Conservation (phyloP, 1,140 invertebrate species). For the Drosophila nasuta region DNA sequence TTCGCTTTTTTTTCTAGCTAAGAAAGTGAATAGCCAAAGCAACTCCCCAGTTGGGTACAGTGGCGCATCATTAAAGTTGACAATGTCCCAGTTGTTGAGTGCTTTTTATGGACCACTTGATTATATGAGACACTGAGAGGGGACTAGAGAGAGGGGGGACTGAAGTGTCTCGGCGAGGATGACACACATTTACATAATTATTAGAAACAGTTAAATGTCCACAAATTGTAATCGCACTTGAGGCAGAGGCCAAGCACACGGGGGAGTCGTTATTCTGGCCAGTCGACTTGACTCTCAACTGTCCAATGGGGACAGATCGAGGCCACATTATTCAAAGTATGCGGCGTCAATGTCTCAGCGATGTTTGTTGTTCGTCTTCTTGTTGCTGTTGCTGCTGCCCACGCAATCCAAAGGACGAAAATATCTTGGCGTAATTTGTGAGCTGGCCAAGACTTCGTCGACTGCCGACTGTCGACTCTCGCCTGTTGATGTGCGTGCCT, state of each 20-base stretch:
- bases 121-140: constrained; percentile 57
- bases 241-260: constrained; percentile 55
- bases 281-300: constrained; percentile 16
- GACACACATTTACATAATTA: constrained; percentile 81
- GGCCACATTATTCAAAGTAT: constrained; percentile 66
- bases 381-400: constrained; percentile 36
- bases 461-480: constrained; percentile 64
- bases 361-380: constrained; percentile 2
- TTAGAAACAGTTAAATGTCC: constrained; percentile 83
- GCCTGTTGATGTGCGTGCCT: constrained; percentile 76
- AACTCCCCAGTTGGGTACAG: constrained; percentile 47
- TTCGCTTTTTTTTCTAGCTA: neutral
- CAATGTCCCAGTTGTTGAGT: constrained; percentile 59
- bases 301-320: constrained; percentile 29
- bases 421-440: constrained; percentile 69
- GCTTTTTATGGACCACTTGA: constrained; percentile 57
- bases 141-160: neutral
- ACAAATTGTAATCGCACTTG: constrained; percentile 70
- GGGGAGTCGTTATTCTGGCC: constrained; percentile 67
- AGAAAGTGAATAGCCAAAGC: neutral
- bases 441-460: constrained; percentile 24
- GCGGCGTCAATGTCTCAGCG: constrained; percentile 36
- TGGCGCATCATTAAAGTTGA: constrained; percentile 72
- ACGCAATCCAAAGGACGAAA: constrained; percentile 68
- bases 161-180: constrained; percentile 42